phyloP scores from a whole-genome alignment of 23 tunicate species.

The Halocynthia aurantium region DNA sequence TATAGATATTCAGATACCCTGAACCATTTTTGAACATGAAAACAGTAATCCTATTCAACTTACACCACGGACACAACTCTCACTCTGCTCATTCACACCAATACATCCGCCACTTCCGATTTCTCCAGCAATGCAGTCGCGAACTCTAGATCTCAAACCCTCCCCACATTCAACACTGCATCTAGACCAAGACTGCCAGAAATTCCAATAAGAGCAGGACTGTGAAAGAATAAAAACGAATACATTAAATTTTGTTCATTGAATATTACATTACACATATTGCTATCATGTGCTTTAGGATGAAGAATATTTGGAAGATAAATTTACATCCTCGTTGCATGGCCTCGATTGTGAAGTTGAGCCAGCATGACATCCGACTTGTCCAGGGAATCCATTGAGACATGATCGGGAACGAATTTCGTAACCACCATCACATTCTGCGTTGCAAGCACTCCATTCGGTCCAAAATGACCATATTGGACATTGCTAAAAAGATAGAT shows the following conservation, averaged over 20 bases:
- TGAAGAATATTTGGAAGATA: too few relatives aligned
- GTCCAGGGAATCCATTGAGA: slow-evolving; percentile 40
- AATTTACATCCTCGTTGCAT: slow-evolving; percentile 13
- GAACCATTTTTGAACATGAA: background rate
- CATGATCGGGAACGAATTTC: slow-evolving; percentile 28
- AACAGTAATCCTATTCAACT: background rate
- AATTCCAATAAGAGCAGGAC: slow-evolving; percentile 55
- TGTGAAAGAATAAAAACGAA: background rate
- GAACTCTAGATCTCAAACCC: slow-evolving; percentile 31
- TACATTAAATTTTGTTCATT: too few relatives aligned
- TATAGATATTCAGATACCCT: background rate
- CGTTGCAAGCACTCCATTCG: slow-evolving; percentile 38
- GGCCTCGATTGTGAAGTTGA: background rate
- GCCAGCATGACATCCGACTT: too few relatives aligned
- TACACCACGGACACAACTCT: background rate
- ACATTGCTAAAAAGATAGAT: too few relatives aligned
- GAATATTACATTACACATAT: too few relatives aligned
- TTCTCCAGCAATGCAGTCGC: slow-evolving; percentile 37
- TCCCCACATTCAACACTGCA: slow-evolving; percentile 72
- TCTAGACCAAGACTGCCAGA: slow-evolving; percentile 67
- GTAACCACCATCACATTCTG: slow-evolving; percentile 43
- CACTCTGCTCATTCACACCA: background rate
- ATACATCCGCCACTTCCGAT: slow-evolving; percentile 4
- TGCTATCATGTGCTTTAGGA: too few relatives aligned
- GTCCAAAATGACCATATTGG: slow-evolving; percentile 25